Conservation (phyloP, 2,888 invertebrate species). For the Venusia cambrica region DNA sequence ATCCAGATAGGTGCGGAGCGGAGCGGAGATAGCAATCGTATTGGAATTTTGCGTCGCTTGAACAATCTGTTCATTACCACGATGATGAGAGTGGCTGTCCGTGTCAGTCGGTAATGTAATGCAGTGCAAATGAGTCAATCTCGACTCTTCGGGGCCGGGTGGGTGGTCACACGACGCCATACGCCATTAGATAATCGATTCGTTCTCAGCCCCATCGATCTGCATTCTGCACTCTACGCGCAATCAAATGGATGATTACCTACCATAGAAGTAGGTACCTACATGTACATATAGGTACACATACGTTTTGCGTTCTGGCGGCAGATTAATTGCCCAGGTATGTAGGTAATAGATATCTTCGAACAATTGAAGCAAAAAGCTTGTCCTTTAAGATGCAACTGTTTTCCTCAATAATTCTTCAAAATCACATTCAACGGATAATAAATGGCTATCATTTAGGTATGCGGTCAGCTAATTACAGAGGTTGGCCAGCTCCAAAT, state of each 20-base stretch:
- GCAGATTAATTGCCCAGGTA: too few species aligned
- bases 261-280: too few species aligned
- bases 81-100: slow-evolving; percentile 76
- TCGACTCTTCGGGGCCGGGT: slow-evolving; percentile 65
- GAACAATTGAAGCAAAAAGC: too few species aligned
- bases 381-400: too few species aligned
- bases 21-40: slow-evolving; percentile 33
- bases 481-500: too few species aligned
- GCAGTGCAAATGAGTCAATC: slow-evolving; percentile 81
- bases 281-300: too few species aligned
- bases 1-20: slow-evolving; percentile 8
- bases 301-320: too few species aligned
- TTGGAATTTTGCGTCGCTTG: slow-evolving; percentile 41
- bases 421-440: too few species aligned
- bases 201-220: slow-evolving; percentile 50
- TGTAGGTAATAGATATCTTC: too few species aligned
- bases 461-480: too few species aligned
- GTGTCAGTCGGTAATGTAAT: slow-evolving; percentile 78
- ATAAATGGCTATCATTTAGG: too few species aligned
- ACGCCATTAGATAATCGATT: slow-evolving; percentile 77
- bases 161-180: slow-evolving; percentile 67
- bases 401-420: too few species aligned
- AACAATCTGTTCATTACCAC: slow-evolving; percentile 63
- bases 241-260: slow-evolving; percentile 29
- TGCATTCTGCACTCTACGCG: slow-evolving; percentile 32